Percentiles rank a stretch among this genome's conserved stretches.
Evolutionary conservation across 2,888 invertebrate species (phyloP).

Genomic region (Limnephilus auricula): DNA sequence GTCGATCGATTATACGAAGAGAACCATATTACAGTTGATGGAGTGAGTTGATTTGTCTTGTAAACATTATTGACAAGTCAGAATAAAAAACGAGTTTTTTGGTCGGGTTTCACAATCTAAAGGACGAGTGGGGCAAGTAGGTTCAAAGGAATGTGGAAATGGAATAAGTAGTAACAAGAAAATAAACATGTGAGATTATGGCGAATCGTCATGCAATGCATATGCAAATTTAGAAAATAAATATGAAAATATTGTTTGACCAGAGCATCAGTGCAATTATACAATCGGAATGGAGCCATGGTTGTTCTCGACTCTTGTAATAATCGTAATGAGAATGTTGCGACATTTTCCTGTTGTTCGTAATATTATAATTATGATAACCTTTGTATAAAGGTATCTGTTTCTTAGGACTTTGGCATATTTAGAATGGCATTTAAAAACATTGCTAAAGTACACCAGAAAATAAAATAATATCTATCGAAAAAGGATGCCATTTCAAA

Average conservation of each 20-base stretch:
- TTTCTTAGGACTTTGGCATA: neutral
- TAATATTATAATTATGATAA: neutral
- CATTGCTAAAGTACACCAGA: neutral
- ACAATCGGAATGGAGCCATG: conserved; percentile 30
- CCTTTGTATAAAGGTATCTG: neutral
- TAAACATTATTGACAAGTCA: conserved; percentile 11
- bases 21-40: neutral
- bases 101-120: neutral
- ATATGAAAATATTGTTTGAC: conserved; percentile 14
- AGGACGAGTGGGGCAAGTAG: neutral
- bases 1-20: neutral
- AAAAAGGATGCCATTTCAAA: neutral
- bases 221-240: conserved; percentile 58
- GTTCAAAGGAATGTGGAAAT: conserved; percentile 48
- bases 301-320: neutral
- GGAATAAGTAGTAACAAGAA: conserved; percentile 53
- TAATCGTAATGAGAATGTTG: neutral
- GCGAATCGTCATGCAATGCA: conserved; percentile 50
- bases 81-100: conserved; percentile 32
- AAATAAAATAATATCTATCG: neutral
- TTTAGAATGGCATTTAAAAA: neutral
- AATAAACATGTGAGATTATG: conserved; percentile 58
- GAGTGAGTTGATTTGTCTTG: neutral
- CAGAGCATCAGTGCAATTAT: conserved; percentile 7
- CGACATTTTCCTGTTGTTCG: neutral